Evolutionary conservation across 1,140 invertebrate genomes (phyloP).

Genomic region (Panagrolaimus sp.): DNA sequence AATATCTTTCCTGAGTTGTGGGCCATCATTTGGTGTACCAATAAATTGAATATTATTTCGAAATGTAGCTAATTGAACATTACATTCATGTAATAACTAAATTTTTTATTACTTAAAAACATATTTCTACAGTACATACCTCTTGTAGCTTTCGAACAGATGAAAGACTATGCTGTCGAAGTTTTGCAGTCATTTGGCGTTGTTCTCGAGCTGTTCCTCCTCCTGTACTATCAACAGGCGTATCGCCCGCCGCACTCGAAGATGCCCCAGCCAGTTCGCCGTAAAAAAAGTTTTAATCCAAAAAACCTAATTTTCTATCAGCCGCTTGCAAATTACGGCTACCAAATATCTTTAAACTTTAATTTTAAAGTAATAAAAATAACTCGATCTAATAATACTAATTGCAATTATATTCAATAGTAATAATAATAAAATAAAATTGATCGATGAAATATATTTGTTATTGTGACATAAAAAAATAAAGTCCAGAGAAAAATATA

Average conservation of each 20-base stretch:
- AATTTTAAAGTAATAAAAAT: too few relatives aligned
- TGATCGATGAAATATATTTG: too few relatives aligned
- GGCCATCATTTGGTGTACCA: constrained; percentile 47
- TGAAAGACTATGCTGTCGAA: constrained; percentile 52
- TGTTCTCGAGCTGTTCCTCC: constrained; percentile 7
- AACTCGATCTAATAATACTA: too few relatives aligned
- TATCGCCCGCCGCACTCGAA: background rate
- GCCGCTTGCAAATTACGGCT: too few relatives aligned
- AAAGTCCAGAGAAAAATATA: too few relatives aligned
- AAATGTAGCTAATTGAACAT: constrained; percentile 49
- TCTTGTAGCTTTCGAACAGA: constrained; percentile 48
- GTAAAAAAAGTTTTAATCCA: too few relatives aligned
- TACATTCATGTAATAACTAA: constrained; percentile 53
- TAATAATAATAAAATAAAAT: too few relatives aligned
- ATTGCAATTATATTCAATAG: too few relatives aligned
- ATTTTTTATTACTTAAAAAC: constrained; percentile 2
- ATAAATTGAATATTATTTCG: constrained; percentile 50
- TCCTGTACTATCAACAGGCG: constrained; percentile 13
- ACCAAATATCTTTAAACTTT: too few relatives aligned
- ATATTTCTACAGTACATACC: background rate
- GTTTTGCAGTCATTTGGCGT: constrained; percentile 46
- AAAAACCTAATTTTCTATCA: too few relatives aligned
- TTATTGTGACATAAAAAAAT: too few relatives aligned
- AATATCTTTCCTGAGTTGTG: constrained; percentile 45
- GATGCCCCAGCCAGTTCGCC: background rate